Percentiles rank a stretch among this genome's conserved stretches.
These are phyloP conservation scores for Chaetogeoica ovagalla DNA, from an alignment of 2,888 invertebrate species.

Conservation along the genomic window DNA sequence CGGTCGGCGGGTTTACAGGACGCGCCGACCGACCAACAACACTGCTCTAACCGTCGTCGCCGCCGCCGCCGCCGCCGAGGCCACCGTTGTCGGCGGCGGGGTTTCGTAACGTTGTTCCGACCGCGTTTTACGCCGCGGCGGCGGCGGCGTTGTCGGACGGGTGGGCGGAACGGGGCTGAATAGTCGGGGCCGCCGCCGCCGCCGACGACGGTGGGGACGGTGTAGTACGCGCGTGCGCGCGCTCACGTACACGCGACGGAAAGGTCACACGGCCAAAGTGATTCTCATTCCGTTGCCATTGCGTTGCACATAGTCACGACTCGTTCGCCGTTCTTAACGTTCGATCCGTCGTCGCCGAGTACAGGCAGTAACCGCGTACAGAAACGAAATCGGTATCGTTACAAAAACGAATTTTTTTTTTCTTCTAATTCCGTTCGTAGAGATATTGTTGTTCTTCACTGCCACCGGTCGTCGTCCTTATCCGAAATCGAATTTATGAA, in stretches of 20 bases:
- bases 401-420: constrained; percentile 44
- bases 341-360: constrained; percentile 18
- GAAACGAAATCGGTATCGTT: constrained; percentile 50
- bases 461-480: constrained; percentile 14
- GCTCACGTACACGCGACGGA: background rate
- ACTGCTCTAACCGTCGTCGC: constrained; percentile 13
- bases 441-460: constrained; percentile 1
- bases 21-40: constrained; percentile 29
- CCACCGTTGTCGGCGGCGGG: constrained; percentile 6
- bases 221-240: background rate
- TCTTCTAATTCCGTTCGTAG: background rate
- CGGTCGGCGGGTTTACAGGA: constrained; percentile 31
- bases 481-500: constrained; percentile 39
- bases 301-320: constrained; percentile 52
- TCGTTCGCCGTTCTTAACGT: constrained; percentile 49
- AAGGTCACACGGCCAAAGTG: constrained; percentile 52
- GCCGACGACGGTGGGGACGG: background rate
- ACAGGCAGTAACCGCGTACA: constrained; percentile 16
- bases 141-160: background rate
- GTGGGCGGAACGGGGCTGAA: background rate
- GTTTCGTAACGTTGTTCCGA: constrained; percentile 24
- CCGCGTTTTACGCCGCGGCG: background rate
- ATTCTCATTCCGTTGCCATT: constrained; percentile 43
- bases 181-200: background rate
- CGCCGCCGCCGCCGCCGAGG: constrained; percentile 51